phyloP scores from a whole-genome alignment of 92 coral and sea anemone genomes.

The Epizoanthus scotinus region DNA sequence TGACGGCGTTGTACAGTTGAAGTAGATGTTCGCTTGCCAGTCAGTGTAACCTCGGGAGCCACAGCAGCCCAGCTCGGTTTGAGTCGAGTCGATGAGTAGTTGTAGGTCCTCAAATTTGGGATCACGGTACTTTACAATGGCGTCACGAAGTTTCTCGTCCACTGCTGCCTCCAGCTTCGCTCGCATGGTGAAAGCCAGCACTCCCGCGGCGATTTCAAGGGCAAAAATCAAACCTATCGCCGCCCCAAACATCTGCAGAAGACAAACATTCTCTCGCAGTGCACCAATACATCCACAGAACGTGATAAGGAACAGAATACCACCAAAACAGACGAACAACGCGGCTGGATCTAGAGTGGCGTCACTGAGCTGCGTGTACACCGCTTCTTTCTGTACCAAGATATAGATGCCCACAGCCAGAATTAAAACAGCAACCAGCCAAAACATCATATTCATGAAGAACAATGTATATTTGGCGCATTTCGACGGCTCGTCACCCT shows the following conservation, averaged over 20 bases:
- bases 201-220: slow-evolving; percentile 59
- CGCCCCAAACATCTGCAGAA: slow-evolving; percentile 61
- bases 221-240: slow-evolving; percentile 58
- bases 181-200: slow-evolving; percentile 62
- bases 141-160: slow-evolving; percentile 76
- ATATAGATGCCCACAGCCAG: slow-evolving; percentile 71
- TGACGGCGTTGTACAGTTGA: slow-evolving; percentile 72
- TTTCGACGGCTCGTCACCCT: slow-evolving; percentile 61
- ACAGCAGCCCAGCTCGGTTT: slow-evolving; percentile 80
- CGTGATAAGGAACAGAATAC: slow-evolving; percentile 73
- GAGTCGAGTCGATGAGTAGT: slow-evolving; percentile 81
- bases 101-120: slow-evolving; percentile 73
- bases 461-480: slow-evolving; percentile 78
- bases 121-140: slow-evolving; percentile 84
- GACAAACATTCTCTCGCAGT: slow-evolving; percentile 88
- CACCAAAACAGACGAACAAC: slow-evolving; percentile 67
- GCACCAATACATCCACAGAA: slow-evolving; percentile 94
- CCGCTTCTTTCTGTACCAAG: slow-evolving; percentile 69
- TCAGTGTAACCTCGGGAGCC: slow-evolving; percentile 72
- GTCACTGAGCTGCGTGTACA: slow-evolving; percentile 65
- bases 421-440: slow-evolving; percentile 72
- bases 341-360: slow-evolving; percentile 78
- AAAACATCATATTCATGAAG: slow-evolving; percentile 76
- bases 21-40: slow-evolving; percentile 83
- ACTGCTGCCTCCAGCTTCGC: slow-evolving; percentile 60